Conservation (phyloP, 1,140 invertebrate genomes). For the Paraescarpia echinospica region DNA sequence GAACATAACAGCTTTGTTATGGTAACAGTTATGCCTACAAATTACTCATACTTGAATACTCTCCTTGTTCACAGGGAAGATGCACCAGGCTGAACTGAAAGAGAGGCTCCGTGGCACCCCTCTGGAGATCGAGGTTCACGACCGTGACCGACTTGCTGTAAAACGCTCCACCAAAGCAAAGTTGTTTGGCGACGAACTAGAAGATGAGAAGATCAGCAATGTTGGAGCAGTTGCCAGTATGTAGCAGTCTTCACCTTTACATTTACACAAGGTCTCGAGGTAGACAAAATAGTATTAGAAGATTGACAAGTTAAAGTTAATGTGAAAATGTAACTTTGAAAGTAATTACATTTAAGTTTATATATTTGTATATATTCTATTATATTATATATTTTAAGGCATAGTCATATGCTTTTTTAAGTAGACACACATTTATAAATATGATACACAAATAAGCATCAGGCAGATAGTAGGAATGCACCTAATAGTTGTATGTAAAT, state of each 20-base stretch:
- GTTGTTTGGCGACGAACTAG: conserved; percentile 56
- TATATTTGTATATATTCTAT: too few species aligned
- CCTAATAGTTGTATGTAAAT: too few species aligned
- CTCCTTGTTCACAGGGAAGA: conserved; percentile 40
- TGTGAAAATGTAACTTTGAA: too few species aligned
- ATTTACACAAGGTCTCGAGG: neutral
- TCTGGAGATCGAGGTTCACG: conserved; percentile 55
- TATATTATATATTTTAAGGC: neutral
- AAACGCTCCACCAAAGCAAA: conserved; percentile 37
- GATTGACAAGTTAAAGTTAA: too few species aligned
- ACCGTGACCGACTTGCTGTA: conserved; percentile 45
- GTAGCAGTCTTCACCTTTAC: conserved; percentile 19
- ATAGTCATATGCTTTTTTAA: neutral
- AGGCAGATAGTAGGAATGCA: too few species aligned
- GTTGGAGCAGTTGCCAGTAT: conserved; percentile 55
- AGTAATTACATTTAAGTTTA: too few species aligned
- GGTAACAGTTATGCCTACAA: neutral
- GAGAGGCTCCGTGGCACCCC: conserved; percentile 52
- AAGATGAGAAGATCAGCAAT: conserved; percentile 58
- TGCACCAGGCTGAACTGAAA: conserved; percentile 46
- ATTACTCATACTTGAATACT: too few species aligned
- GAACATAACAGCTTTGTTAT: neutral
- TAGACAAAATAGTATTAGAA: neutral
- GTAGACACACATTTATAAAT: neutral
- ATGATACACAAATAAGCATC: too few species aligned